These are phyloP conservation scores for Agonopterix arenella DNA, from an alignment of 2,888 invertebrate genomes.

Conservation along the genomic window DNA sequence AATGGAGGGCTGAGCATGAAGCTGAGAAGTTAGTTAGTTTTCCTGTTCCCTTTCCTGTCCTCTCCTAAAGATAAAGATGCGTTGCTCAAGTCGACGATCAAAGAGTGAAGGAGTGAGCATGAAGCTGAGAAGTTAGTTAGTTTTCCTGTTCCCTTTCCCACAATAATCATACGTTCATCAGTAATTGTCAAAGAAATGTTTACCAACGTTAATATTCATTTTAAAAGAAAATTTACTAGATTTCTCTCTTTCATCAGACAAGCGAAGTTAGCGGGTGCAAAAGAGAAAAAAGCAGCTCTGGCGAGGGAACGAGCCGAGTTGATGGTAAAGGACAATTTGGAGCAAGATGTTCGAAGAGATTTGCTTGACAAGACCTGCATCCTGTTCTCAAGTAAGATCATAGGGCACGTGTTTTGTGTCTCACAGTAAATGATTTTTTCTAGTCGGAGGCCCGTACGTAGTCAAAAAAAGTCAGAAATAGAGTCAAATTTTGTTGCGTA, in stretches of 20 bases:
- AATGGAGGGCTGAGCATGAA: too few relatives aligned
- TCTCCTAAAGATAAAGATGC: constrained; percentile 40
- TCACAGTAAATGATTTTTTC: too few relatives aligned
- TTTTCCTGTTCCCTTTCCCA: not conserved
- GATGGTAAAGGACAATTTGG: constrained; percentile 45
- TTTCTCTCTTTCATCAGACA: constrained; percentile 32
- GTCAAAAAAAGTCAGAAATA: too few relatives aligned
- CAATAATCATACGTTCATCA: too few relatives aligned
- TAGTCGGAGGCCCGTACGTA: too few relatives aligned
- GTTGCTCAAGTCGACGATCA: constrained; percentile 49
- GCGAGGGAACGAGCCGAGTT: constrained; percentile 44
- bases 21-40: too few relatives aligned
- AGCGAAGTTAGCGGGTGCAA: constrained; percentile 58
- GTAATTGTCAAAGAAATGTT: too few relatives aligned
- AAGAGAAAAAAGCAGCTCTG: constrained; percentile 44
- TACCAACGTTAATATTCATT: too few relatives aligned
- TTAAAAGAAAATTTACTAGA: not conserved
- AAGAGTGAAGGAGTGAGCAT: constrained; percentile 50
- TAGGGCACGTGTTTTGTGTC: too few relatives aligned
- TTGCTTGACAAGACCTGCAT: constrained; percentile 47
- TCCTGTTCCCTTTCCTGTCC: too few relatives aligned
- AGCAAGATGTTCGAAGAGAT: constrained; percentile 53
- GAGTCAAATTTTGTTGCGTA: too few relatives aligned
- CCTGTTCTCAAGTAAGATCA: not conserved
- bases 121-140: constrained; percentile 67